phyloP scores from a whole-genome alignment of 2,113 vertebrate species.

The Chauna torquata region DNA sequence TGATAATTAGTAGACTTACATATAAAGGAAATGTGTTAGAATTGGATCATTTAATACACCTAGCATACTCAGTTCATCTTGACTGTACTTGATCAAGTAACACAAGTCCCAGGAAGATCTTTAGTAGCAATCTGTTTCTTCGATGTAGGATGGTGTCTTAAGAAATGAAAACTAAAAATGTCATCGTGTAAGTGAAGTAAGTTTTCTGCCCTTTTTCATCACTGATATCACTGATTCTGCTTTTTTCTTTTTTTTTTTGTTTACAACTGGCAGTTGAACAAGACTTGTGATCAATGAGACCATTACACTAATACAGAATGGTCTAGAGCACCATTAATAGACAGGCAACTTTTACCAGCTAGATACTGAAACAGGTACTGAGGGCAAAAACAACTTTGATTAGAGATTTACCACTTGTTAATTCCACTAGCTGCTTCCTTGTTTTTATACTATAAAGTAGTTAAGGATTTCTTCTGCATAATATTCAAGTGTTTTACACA shows the following conservation, averaged over 20 bases:
- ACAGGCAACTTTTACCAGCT: not conserved
- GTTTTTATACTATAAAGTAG: not conserved
- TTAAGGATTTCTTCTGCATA: not conserved
- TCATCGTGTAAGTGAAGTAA: not conserved
- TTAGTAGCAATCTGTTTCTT: not conserved
- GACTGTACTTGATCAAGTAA: not conserved
- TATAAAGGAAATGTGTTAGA: not conserved
- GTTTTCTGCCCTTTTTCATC: not conserved
- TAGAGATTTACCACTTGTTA: not conserved
- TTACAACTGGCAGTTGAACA: not conserved
- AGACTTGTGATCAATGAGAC: fast-evolving
- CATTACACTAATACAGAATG: not conserved
- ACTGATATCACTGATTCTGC: not conserved
- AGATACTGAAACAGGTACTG: not conserved
- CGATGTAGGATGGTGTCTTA: not conserved
- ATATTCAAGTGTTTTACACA: not conserved
- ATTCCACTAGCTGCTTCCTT: not conserved
- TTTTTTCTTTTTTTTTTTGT: not conserved
- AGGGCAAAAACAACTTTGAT: not conserved
- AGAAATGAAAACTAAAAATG: not conserved
- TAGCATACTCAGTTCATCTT: not conserved
- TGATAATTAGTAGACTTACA: not conserved
- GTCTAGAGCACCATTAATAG: not conserved
- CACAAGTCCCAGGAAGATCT: not conserved
- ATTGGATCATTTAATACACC: not conserved